Conservation (phyloP, 2,797 vertebrate genomes). For the Urosaurus nigricauda region DNA sequence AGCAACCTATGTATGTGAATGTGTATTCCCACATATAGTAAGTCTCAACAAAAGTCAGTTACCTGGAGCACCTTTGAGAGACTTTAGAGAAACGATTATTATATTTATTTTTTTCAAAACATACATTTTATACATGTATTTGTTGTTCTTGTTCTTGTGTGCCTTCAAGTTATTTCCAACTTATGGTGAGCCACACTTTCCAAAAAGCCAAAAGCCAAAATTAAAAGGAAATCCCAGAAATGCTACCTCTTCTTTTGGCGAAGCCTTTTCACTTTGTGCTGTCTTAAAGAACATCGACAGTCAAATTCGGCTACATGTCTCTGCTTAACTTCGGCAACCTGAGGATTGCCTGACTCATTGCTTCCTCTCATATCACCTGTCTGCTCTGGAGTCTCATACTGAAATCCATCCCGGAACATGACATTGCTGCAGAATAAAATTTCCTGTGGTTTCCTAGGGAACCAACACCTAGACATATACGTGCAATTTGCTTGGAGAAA, state of each 20-base stretch:
- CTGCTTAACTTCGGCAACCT: not conserved
- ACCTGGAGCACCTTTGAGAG: not conserved
- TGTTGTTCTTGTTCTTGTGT: too few species aligned
- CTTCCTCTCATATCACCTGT: not conserved
- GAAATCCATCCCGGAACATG: slow-evolving; percentile 6
- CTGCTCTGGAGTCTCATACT: slow-evolving; percentile 2
- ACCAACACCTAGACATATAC: slow-evolving; percentile 27
- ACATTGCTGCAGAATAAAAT: slow-evolving; percentile 19
- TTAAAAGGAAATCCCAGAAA: not conserved
- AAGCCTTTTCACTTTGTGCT: not conserved
- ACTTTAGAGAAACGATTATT: not conserved
- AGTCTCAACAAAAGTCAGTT: not conserved
- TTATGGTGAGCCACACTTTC: not conserved
- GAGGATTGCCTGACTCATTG: slow-evolving; percentile 13
- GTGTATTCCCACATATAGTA: not conserved
- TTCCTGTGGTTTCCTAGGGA: slow-evolving; percentile 31
- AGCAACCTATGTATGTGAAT: not conserved
- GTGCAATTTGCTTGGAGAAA: not conserved
- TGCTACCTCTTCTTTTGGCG: not conserved
- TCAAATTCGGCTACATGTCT: not conserved
- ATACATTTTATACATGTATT: too few species aligned
- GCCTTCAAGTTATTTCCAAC: too few species aligned
- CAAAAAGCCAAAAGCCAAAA: not conserved
- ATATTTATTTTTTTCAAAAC: not conserved
- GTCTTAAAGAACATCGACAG: not conserved